Conservation (phyloP, 2,797 vertebrate genomes). For the Helarctos malayanus region DNA sequence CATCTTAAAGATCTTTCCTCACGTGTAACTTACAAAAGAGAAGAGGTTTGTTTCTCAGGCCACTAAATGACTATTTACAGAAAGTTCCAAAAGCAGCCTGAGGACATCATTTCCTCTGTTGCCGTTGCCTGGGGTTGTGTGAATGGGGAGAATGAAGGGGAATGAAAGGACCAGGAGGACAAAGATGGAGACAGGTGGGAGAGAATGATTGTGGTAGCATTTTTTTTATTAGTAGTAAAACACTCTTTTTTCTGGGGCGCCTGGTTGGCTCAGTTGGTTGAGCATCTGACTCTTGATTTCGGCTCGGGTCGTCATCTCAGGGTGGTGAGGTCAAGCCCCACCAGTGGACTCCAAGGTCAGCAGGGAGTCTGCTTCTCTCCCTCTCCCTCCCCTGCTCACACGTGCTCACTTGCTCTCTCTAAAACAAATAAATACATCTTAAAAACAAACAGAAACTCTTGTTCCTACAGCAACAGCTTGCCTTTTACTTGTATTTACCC, state of each 20-base stretch:
- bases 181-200: neutral
- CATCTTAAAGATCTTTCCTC: neutral
- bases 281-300: neutral
- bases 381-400: neutral
- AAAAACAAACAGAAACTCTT: neutral
- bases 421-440: neutral
- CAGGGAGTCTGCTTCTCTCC: neutral
- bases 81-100: neutral
- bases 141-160: constrained; percentile 27
- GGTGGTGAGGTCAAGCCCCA: neutral
- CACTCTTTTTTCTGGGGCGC: neutral
- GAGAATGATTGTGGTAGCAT: neutral
- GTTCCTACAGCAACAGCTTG: neutral
- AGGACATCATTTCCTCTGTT: constrained; percentile 18
- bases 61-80: constrained; percentile 19
- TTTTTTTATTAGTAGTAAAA: constrained; percentile 28
- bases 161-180: constrained; percentile 52
- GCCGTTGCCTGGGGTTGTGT: neutral
- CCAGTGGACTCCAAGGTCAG: neutral
- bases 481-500: neutral
- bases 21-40: neutral
- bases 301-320: neutral
- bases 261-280: neutral
- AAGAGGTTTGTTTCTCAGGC: neutral
- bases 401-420: neutral